phyloP scores from a whole-genome alignment of 1,140 invertebrate species.

The Littorina saxatilis region DNA sequence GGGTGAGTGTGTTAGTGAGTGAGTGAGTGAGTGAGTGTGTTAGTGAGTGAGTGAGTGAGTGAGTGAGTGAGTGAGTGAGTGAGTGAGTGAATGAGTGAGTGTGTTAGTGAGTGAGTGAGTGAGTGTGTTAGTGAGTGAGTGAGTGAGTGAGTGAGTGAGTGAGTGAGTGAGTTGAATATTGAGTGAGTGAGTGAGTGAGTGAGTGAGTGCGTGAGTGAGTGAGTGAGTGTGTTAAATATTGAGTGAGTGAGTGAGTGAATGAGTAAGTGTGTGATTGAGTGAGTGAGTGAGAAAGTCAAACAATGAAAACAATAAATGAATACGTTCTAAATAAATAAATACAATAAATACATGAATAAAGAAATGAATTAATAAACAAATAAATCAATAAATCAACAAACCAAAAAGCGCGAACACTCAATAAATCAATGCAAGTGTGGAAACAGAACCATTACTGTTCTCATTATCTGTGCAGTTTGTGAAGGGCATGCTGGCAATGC shows the following conservation, averaged over 20 bases:
- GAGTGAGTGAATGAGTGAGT: not conserved
- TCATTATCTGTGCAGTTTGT: too few species aligned
- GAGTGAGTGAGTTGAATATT: not conserved
- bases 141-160: not conserved
- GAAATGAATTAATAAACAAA: too few species aligned
- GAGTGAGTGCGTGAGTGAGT: not conserved
- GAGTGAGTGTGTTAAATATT: not conserved
- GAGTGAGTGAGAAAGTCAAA: not conserved
- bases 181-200: not conserved
- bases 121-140: not conserved
- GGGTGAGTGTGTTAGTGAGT: too few species aligned
- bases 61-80: not conserved
- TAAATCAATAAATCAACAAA: too few species aligned
- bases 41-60: not conserved
- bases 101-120: not conserved
- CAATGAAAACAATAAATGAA: too few species aligned
- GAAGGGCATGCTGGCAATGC: too few species aligned
- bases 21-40: too few species aligned
- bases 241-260: not conserved
- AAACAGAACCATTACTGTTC: too few species aligned
- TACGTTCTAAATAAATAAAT: too few species aligned
- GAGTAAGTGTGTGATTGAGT: not conserved
- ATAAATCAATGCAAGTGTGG: too few species aligned
- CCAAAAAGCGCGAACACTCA: too few species aligned
- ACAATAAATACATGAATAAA: too few species aligned